phyloP scores from a whole-genome alignment of 2,113 vertebrate genomes.

The Mesitornis unicolor region DNA sequence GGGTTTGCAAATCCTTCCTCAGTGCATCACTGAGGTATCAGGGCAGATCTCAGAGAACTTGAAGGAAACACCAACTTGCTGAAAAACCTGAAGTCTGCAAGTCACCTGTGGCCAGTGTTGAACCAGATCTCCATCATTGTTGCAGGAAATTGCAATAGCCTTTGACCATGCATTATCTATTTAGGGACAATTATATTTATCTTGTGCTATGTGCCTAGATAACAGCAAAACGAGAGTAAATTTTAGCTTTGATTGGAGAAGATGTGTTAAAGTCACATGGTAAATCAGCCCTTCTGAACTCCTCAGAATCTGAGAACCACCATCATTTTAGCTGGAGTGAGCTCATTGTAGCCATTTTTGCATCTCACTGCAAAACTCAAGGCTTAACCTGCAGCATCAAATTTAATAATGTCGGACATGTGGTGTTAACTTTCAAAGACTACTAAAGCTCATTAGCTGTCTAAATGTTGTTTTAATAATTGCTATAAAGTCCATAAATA shows the following conservation, averaged over 20 bases:
- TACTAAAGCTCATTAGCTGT: background rate
- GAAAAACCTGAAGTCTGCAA: background rate
- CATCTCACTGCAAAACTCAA: background rate
- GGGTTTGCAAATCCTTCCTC: background rate
- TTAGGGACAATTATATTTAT: background rate
- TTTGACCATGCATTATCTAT: background rate
- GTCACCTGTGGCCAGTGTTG: background rate
- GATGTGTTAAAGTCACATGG: background rate
- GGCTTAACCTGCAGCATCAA: background rate
- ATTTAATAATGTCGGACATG: background rate
- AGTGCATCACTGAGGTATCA: background rate
- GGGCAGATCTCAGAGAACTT: background rate
- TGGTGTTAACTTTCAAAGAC: background rate
- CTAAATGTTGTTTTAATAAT: background rate
- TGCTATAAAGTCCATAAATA: background rate
- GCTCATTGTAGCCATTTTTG: background rate
- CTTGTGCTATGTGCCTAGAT: background rate
- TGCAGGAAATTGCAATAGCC: background rate
- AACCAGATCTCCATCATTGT: background rate
- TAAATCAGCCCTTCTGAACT: background rate
- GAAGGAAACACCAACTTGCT: background rate
- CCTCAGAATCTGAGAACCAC: background rate
- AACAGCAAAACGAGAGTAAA: fast-evolving
- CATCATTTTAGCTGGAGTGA: fast-evolving
- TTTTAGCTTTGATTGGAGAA: background rate